Percentiles rank a stretch among this genome's conserved stretches.
Evolutionary conservation across 2,888 invertebrate species (phyloP).

Genomic region (Acrobasis consociella): DNA sequence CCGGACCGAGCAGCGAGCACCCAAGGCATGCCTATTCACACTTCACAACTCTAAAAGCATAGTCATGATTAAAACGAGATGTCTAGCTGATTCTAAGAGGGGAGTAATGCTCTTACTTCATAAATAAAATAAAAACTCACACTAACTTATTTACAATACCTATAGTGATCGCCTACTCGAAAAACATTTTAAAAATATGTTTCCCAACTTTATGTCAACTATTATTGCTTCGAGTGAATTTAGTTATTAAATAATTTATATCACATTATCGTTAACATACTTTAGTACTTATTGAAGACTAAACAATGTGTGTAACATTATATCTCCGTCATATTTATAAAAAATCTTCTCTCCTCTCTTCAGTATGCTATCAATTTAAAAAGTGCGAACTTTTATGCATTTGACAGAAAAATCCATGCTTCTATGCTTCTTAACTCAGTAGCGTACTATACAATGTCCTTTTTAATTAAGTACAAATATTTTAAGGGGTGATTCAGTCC

Average conservation of each 20-base stretch:
- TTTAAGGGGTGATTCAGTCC: no score
- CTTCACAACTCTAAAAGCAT: conserved; percentile 33
- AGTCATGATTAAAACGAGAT: conserved; percentile 49
- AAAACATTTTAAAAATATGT: conserved; percentile 42
- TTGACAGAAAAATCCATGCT: no score
- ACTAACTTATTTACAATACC: conserved; percentile 67
- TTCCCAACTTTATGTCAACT: conserved; percentile 52
- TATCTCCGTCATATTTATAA: background rate
- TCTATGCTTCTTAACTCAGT: no score
- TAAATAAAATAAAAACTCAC: conserved; percentile 55
- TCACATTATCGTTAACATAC: conserved; percentile 43
- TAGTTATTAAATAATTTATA: conserved; percentile 38
- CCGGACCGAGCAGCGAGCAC: background rate
- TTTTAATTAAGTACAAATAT: no score
- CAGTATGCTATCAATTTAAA: no score
- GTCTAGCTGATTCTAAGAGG: conserved; percentile 65
- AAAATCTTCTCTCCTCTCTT: no score
- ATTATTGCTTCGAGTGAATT: conserved; percentile 48
- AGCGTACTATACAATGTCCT: no score
- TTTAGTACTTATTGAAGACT: conserved; percentile 16
- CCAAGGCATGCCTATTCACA: conserved; percentile 15
- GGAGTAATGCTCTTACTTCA: conserved; percentile 47
- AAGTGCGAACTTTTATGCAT: no score
- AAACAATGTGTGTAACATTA: conserved; percentile 14
- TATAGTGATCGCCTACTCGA: conserved; percentile 50